A percentile compares a stretch with the other conserved stretches of the same genome.
Evolutionary conservation across 2,888 invertebrate genomes (phyloP).

Genomic region (Microplitis manilae): DNA sequence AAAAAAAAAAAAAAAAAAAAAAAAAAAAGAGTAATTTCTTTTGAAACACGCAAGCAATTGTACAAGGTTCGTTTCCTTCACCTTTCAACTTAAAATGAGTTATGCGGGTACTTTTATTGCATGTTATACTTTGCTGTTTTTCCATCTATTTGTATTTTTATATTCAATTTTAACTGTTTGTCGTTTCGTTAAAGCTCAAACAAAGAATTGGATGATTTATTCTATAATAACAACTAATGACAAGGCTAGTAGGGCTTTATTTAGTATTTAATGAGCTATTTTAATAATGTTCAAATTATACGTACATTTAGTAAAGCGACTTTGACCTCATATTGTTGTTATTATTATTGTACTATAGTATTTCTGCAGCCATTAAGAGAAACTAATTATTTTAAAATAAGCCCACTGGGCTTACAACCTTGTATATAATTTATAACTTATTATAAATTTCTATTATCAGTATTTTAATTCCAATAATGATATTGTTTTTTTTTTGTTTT

Average conservation of each 20-base stretch:
- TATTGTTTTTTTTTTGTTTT: no score
- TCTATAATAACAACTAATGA: not conserved
- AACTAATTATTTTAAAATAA: no score
- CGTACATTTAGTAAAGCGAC: not conserved
- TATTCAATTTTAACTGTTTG: not conserved
- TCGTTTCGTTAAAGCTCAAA: not conserved
- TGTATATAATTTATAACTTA: no score
- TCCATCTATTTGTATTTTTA: not conserved
- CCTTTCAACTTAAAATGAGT: not conserved
- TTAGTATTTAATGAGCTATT: not conserved
- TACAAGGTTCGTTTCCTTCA: slow-evolving; percentile 1
- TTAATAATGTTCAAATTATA: not conserved
- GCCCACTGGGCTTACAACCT: no score
- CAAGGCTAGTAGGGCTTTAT: not conserved
- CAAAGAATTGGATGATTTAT: not conserved
- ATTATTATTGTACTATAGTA: no score
- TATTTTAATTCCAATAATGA: no score
- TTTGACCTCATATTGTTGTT: not conserved
- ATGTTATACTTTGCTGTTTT: not conserved
- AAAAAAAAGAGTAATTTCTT: slow-evolving; percentile 14
- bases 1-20: not conserved
- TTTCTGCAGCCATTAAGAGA: no score
- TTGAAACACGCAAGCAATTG: slow-evolving; percentile 14
- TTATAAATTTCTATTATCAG: no score
- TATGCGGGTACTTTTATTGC: not conserved